Conservation (phyloP, 92 coral and sea anemone genomes). For the Heteractis magnifica region DNA sequence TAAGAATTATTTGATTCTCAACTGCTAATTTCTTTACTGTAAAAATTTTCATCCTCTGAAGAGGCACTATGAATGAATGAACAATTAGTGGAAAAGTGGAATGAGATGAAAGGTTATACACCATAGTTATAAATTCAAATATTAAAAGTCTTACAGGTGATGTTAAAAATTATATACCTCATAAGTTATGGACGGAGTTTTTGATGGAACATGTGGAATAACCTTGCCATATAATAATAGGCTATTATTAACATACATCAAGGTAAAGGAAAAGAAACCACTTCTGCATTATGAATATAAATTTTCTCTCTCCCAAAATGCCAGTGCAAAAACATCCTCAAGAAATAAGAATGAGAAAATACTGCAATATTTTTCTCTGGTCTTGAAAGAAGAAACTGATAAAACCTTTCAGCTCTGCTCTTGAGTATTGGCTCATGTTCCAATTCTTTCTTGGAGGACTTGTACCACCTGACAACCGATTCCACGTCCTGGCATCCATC, state of each 20-base stretch:
- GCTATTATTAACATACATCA: neutral
- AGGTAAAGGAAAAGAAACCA: conserved; percentile 24
- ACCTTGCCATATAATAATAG: neutral
- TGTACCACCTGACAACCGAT: conserved; percentile 2
- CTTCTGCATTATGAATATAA: conserved; percentile 28
- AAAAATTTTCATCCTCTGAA: too few relatives aligned
- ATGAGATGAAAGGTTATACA: too few relatives aligned
- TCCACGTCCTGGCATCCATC: conserved; percentile 28
- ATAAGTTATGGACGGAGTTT: too few relatives aligned
- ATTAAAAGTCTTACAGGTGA: too few relatives aligned
- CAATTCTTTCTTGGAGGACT: neutral
- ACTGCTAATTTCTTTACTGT: too few relatives aligned
- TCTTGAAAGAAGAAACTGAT: conserved; percentile 40
- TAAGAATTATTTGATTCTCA: too few relatives aligned
- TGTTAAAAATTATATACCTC: too few relatives aligned
- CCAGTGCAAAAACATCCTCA: conserved; percentile 48
- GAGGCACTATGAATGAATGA: too few relatives aligned
- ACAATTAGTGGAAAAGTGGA: too few relatives aligned
- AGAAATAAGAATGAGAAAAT: conserved; percentile 57
- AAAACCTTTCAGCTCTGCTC: conserved; percentile 43
- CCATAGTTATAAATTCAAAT: too few relatives aligned
- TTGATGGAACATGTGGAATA: too few relatives aligned
- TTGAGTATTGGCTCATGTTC: conserved; percentile 42
- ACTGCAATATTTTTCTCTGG: conserved; percentile 52
- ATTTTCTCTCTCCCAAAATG: conserved; percentile 32